Evolutionary conservation across 2,888 invertebrate genomes (phyloP), one percentile per base, ranked within the genome.

Genomic region (Ametastegia equiseti): DNA sequence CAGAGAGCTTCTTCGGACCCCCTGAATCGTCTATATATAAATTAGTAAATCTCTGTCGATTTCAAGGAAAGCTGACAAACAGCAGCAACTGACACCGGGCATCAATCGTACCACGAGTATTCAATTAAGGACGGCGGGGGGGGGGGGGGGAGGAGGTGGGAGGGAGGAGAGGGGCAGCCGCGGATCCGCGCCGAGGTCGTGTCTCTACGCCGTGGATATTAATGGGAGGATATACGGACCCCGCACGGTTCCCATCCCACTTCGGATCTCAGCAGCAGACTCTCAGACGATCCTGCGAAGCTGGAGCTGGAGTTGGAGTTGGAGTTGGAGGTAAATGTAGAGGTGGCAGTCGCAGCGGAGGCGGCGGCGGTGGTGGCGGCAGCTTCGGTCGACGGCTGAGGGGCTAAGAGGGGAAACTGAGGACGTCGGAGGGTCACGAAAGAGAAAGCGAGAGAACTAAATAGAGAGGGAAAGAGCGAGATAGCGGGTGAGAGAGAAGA

Each of bases 351-450:
- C 65, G 83, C 77, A 65, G 80, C 50, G 81, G 82, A 36, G 84
- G 82, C 45, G 81, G 82, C 81, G 83, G 80, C 50, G 81, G 82
- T 36, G 84, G 82, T 47, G 81, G 82, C 81, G 83, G 82, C 81
- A 82, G 84, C 82, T 45, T 81, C 81, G 83, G 71, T 54, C 69
- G 71, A 81, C 67, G 81, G 54, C 42, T 57, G 80, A 67, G 63
- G 47, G 85, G 71, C 15, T 80, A 50, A 81, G 83, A 84, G 86
- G 84, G 86, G 86, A 82, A 86, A 84, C 86, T 86, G 86, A 88
- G 87, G 87, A 88, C 87, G 86, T 88, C 86, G 88, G 86, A 86
- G 87, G 88, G 88, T 89, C 89, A 88, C 88, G 87, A 81, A 85
- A 84, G 84, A 83, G 83, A 85, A 85, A 82, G 80, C 71, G 82